A percentile compares a stretch with the other conserved stretches of the same genome.
Conservation (phyloP, 2,888 invertebrate genomes). For the Isoperla grammatica region DNA sequence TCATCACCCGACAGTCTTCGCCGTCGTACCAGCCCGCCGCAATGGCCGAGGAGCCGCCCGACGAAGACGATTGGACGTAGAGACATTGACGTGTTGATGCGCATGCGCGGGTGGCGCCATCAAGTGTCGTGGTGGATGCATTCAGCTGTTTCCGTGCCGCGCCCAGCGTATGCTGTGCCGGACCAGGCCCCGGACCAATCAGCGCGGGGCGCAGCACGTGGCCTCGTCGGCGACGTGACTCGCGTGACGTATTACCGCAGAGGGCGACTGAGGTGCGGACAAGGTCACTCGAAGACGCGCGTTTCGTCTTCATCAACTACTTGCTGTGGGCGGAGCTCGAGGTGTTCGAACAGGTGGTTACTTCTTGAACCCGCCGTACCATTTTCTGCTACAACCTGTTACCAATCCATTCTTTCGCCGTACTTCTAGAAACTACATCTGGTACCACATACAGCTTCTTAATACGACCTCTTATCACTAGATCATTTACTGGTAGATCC, state of each 20-base stretch:
- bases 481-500: too few species aligned
- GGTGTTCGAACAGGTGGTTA: conserved; percentile 59
- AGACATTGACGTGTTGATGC: too few species aligned
- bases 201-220: conserved; percentile 41
- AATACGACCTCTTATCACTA: too few species aligned
- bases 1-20: too few species aligned
- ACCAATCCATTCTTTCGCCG: not conserved
- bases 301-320: conserved; percentile 60
- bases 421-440: too few species aligned
- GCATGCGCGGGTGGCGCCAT: not conserved
- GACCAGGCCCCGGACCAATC: not conserved
- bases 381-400: not conserved
- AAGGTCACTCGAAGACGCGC: conserved; percentile 54
- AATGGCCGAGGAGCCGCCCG: not conserved
- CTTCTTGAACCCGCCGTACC: not conserved
- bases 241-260: conserved; percentile 24
- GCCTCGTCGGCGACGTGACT: conserved; percentile 39
- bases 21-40: not conserved
- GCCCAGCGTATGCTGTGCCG: conserved; percentile 2
- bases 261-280: conserved; percentile 18
- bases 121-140: not conserved
- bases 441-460: too few species aligned
- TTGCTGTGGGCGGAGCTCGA: conserved; percentile 55
- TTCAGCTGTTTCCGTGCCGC: not conserved
- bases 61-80: not conserved